Evolutionary conservation across 2,113 vertebrate genomes (phyloP), one percentile per base, ranked within the genome.

Genomic region (Dromaius novaehollandiae): DNA sequence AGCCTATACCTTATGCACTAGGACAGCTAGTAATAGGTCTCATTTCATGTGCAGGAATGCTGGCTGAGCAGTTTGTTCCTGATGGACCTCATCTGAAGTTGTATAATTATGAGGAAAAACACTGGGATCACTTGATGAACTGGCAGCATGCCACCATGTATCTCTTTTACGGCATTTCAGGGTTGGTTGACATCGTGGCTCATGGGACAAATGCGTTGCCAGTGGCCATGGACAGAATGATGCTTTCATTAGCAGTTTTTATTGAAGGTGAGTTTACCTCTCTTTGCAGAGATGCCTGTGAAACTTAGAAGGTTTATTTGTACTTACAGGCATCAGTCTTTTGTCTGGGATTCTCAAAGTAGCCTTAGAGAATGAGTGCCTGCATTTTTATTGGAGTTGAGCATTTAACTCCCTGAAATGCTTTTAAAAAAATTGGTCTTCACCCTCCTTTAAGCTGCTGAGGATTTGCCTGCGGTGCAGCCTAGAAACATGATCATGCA

Each of bases 91-190:
- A 97, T 65, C 95, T 99, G 82, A 98, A 97, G 69, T 85, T 99
- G 88, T 99, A 99, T 44, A 95, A 99, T 95, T 98, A 98, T 1
- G 95, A 98, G 56, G 98, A 98, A 90, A 97, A 99, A 68, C 98
- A 98, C 48, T 99, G 99, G 99, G 93, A 98, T 22, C 94, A 98
- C 51, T 93, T 99, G 89, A 98, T 98, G 96, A 98, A 98, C 97
- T 99, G 99, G 99, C 99, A 99, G 68, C 99, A 99, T 25, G 94
- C 98, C 82, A 99, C 99, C 94, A 99, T 99, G 99, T 99, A 99
- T 93, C 97, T 99, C 81, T 99, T 99, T 97, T 99, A 99, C 21
- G 98, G 98, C 40, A 96, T 99, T 93, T 90, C 98, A 7, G 99
- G 98, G 5, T 85, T 98, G 21, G 97, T 98, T 46, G 98, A 98